These are phyloP conservation scores for Podarcis lilfordi DNA, from an alignment of 2,797 vertebrate genomes.

Conservation along the genomic window DNA sequence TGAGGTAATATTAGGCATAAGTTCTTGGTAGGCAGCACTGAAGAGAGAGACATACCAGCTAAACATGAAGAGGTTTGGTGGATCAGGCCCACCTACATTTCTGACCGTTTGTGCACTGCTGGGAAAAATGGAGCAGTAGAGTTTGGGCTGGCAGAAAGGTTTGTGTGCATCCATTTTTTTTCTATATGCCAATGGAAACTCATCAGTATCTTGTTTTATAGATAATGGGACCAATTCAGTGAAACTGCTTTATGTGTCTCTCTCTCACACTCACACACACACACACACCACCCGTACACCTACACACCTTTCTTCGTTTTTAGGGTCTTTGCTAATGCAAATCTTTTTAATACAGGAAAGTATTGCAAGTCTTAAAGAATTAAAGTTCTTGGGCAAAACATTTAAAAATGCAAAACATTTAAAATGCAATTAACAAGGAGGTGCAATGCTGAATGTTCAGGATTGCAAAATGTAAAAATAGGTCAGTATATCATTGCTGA, in stretches of 20 bases:
- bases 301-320: background rate
- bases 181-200: background rate
- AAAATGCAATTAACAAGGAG: conserved; percentile 34
- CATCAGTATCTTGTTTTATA: background rate
- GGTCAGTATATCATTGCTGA: conserved; percentile 53
- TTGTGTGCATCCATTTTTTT: background rate
- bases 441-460: conserved; percentile 54
- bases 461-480: conserved; percentile 61
- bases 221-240: background rate
- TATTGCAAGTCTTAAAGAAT: conserved; percentile 11
- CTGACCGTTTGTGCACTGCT: background rate
- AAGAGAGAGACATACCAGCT: background rate
- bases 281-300: no score
- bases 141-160: background rate
- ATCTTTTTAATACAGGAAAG: conserved; percentile 17
- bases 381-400: conserved; percentile 7
- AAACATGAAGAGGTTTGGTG: no score
- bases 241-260: background rate
- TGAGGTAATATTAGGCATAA: background rate
- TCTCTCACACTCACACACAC: no score
- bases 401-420: background rate
- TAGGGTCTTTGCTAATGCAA: background rate
- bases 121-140: background rate
- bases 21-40: background rate
- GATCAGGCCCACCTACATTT: background rate